Base-by-base conservation (phyloP, 2,888 invertebrate genomes). In the Alloscopus bannaensis region DNA sequence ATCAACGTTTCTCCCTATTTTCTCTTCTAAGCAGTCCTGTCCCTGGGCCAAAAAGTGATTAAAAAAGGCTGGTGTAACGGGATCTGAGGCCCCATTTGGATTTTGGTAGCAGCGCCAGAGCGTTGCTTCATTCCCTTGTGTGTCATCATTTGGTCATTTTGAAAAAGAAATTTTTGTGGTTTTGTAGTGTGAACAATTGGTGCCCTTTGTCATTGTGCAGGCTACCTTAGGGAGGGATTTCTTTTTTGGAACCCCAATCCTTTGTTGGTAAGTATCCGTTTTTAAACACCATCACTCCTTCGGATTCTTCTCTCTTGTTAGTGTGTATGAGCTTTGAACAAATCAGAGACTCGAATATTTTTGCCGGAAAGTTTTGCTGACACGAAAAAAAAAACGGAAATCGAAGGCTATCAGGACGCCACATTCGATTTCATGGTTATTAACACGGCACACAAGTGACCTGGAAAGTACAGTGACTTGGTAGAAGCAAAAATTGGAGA, bases 11-110 rank as follows among this genome's bases (percentile, higher is more conserved):
- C 13, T 18, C 16, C 29, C 29, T 24, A 6, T 29, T n/a, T n/a
- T n/a, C 62, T 40, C 40, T 24, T 40, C 29, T 42, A 71, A 62
- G 75, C 64, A 65, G 66, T 82, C 81, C 82, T 84, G 85, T 86
- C 82, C 84, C 85, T 86, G 84, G 84, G 84, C 85, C 84, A 84
- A 84, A 86, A 86, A 83, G 84, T 84, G 84, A 84, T 86, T 86
- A 86, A 86, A 86, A 85, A 86, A 86, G 85, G 84, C 85, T 84
- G 84, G 79, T 82, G 80, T 82, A 76, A 75, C 81, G 80, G 81
- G 83, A 77, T 79, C 72, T 81, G 83, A 84, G 84, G 84, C 85
- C 84, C 82, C 85, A 85, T 85, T 85, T 85, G 84, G 82, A 82
- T 81, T 84, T 82, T 81, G 83, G 84, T 80, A 84, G 84, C 84